A percentile compares a stretch with the other conserved stretches of the same genome.
phyloP scores from a whole-genome alignment of 2,888 invertebrate species.

The Junonia oenone region DNA sequence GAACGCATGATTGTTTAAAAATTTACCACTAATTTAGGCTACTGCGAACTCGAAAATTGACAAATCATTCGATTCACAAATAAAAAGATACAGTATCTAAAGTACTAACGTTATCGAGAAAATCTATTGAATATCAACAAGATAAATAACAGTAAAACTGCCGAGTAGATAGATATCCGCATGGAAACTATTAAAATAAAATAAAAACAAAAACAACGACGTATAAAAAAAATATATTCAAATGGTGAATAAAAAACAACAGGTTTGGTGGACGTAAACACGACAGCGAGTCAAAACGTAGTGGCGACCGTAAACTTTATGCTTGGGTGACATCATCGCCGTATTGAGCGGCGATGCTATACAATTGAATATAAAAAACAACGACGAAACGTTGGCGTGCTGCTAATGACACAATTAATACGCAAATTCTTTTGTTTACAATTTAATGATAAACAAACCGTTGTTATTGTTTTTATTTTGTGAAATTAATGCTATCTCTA shows the following conservation, averaged over 20 bases:
- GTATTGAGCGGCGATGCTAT: conserved; percentile 30
- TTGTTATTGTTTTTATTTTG: conserved; percentile 17
- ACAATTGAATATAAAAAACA: conserved; percentile 32
- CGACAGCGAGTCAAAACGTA: conserved; percentile 28
- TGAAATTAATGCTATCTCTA: background rate
- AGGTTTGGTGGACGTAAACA: conserved; percentile 43
- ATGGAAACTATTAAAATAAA: conserved; percentile 24
- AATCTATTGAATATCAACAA: conserved; percentile 13
- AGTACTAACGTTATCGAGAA: conserved; percentile 1
- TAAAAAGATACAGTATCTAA: conserved; percentile 7
- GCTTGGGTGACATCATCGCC: conserved; percentile 35
- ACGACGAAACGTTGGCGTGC: conserved; percentile 28
- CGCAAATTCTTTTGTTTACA: conserved; percentile 37
- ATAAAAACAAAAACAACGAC: conserved; percentile 8
- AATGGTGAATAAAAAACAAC: conserved; percentile 36
- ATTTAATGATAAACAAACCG: conserved; percentile 6
- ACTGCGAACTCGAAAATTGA: background rate
- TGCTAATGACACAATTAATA: conserved; percentile 38
- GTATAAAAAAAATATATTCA: conserved; percentile 34
- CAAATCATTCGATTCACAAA: conserved; percentile 1
- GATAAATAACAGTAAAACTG: conserved; percentile 15
- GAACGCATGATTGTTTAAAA: background rate
- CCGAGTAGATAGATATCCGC: conserved; percentile 25
- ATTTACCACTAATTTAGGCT: background rate
- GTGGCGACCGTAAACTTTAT: conserved; percentile 30